Base-by-base conservation (phyloP, 53 echinoderm and acorn worm species). In the Arbacia lixula region DNA sequence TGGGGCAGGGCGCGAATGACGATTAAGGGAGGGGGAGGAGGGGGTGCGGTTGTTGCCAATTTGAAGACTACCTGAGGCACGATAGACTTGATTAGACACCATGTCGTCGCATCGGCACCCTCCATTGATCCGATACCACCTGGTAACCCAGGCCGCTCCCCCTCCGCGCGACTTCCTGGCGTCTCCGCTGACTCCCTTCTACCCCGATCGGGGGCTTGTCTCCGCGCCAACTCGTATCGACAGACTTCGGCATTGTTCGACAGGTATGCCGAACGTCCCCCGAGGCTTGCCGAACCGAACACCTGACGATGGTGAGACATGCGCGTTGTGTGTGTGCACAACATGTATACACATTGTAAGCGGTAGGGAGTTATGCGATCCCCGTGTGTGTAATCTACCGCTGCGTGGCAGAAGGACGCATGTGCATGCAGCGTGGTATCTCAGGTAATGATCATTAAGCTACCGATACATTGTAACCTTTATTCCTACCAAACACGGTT, bases 131-230 rank as follows among this genome's bases (percentile, higher is more conserved):
- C 74, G 19, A 50, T 50, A 53, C 74, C 74, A 74, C 74, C 74
- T 74, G 74, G 74, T 74, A 14, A 46, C 43, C 30, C 12, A 17
- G 53, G 74, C 33, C 74, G n/a, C n/a, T n/a, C n/a, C n/a, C 52
- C 74, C 32, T 19, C 51, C 74, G 74, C 34, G 74, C 74, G 74
- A 74, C 74, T 74, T 16, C 21, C 74, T 74, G 74, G 74, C 74
- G 74, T 74, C 74, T 74, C 53, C 74, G n/a, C 74, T 74, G 74
- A 74, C 46, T n/a, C n/a, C n/a, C n/a, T n/a, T n/a, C n/a, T n/a
- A n/a, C n/a, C n/a, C n/a, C n/a, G n/a, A n/a, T n/a, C n/a, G n/a
- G n/a, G n/a, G n/a, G n/a, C n/a, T n/a, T n/a, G n/a, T n/a, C n/a
- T n/a, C n/a, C n/a, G n/a, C n/a, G n/a, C n/a, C 69, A 74, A 34